Percentiles rank a stretch among this genome's conserved stretches.
phyloP scores from a whole-genome alignment of 2,113 vertebrate genomes.

The Sula dactylatra region DNA sequence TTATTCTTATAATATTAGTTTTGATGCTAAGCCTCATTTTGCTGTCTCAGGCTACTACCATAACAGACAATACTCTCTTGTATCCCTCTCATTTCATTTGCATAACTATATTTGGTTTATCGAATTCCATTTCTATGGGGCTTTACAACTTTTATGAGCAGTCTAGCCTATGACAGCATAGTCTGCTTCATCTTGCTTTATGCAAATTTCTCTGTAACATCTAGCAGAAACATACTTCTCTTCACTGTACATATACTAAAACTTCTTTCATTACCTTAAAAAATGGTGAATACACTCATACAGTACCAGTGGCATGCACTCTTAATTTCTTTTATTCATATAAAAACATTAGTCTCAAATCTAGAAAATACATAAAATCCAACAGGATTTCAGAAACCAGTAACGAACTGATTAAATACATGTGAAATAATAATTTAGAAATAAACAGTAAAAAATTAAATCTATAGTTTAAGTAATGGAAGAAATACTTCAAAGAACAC shows the following conservation, averaged over 20 bases:
- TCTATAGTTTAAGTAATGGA: not conserved
- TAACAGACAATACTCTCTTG: not conserved
- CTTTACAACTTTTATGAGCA: not conserved
- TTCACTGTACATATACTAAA: not conserved
- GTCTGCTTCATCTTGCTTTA: not conserved
- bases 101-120: not conserved
- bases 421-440: not conserved
- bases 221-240: not conserved
- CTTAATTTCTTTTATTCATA: not conserved
- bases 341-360: not conserved
- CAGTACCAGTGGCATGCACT: not conserved
- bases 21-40: not conserved
- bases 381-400: not conserved
- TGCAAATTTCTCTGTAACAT: not conserved
- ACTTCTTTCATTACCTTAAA: not conserved
- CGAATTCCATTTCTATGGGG: not conserved
- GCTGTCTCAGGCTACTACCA: not conserved
- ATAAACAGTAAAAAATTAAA: not conserved
- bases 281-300: not conserved
- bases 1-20: not conserved
- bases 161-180: not conserved
- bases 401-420: not conserved
- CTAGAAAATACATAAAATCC: not conserved
- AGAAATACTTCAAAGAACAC: not conserved
- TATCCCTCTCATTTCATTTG: not conserved